phyloP scores from a whole-genome alignment of 2,888 invertebrate species.

The Thera obeliscata region DNA sequence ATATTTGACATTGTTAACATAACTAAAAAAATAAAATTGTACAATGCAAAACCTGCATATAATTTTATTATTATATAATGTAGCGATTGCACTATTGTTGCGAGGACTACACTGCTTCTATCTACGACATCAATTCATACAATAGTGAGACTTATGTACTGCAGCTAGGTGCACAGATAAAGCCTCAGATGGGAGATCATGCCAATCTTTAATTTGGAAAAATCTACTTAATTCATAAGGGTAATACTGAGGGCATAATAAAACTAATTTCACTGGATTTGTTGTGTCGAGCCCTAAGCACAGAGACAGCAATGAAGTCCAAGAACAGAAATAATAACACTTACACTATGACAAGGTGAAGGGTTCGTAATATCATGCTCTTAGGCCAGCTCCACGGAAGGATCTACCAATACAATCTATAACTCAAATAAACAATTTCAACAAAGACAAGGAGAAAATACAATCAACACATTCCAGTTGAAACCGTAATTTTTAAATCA shows the following conservation, averaged over 20 bases:
- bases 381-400: slow-evolving; percentile 72
- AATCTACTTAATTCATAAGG: slow-evolving; percentile 67
- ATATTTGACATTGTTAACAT: slow-evolving; percentile 74
- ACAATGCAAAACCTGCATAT: slow-evolving; percentile 81
- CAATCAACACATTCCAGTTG: slow-evolving; percentile 59
- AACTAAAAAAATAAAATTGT: slow-evolving; percentile 82
- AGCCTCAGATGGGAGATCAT: slow-evolving; percentile 76
- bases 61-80: slow-evolving; percentile 70
- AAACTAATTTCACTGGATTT: slow-evolving; percentile 76
- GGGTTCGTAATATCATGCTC: slow-evolving; percentile 62
- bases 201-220: slow-evolving; percentile 72
- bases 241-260: slow-evolving; percentile 81
- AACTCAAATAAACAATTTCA: slow-evolving; percentile 55
- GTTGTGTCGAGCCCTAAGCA: slow-evolving; percentile 53
- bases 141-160: slow-evolving; percentile 59
- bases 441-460: slow-evolving; percentile 51
- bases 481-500: slow-evolving; percentile 71
- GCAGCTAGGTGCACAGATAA: slow-evolving; percentile 56
- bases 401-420: slow-evolving; percentile 50
- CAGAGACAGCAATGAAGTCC: slow-evolving; percentile 63
- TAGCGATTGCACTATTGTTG: slow-evolving; percentile 83
- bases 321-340: slow-evolving; percentile 60
- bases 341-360: slow-evolving; percentile 63
- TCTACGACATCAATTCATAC: slow-evolving; percentile 71
- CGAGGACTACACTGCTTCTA: slow-evolving; percentile 82